Base-by-base conservation (phyloP, 2,113 vertebrate species). In the Ciconia stormi region DNA sequence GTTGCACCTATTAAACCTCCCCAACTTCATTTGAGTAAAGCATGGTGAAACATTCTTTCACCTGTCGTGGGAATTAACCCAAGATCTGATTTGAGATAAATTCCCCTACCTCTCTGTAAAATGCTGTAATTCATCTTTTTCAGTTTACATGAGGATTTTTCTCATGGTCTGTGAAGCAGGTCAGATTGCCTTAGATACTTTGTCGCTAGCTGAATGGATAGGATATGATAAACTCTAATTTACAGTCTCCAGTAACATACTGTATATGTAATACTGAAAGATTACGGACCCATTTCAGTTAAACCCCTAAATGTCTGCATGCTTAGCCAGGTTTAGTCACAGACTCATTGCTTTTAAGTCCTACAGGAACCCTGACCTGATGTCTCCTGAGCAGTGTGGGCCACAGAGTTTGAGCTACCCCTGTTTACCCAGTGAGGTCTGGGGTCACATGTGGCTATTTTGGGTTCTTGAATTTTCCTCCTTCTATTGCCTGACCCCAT, bases 131-230 rank as follows among this genome's bases (percentile, higher is more conserved):
- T 96, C 79, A 73, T 94, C 93, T 91, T 87, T 93, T 94, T 89
- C 90, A 87, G 62, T 90, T 96, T 72, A 73, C 74, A 56, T 69
- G 62, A 91, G 79, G 63, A 80, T 88, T 93, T 95, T 94, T 95
- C 88, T 96, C 62, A 44, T 71, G 91, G 78, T 89, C 89, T 79
- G 69, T 72, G 91, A 85, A 89, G 90, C 87, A 87, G 91, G 95
- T 96, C 87, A 94, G 91, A 87, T 93, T 95, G 92, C 87, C 84
- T 93, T 89, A 94, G 93, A 76, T 91, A 84, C 69, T 91, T 89
- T 93, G 87, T 82, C 90, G 66, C 81, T 27, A 72, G 74, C 74
- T 85, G 82, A 87, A 87, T 72, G 67, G 93, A 85, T 85, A 87
- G 70, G 77, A 59, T 91, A 69, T 91, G 82, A 87, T 69, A 83